phyloP scores from a whole-genome alignment of 2,113 vertebrate species.

The Sebastes fasciatus region DNA sequence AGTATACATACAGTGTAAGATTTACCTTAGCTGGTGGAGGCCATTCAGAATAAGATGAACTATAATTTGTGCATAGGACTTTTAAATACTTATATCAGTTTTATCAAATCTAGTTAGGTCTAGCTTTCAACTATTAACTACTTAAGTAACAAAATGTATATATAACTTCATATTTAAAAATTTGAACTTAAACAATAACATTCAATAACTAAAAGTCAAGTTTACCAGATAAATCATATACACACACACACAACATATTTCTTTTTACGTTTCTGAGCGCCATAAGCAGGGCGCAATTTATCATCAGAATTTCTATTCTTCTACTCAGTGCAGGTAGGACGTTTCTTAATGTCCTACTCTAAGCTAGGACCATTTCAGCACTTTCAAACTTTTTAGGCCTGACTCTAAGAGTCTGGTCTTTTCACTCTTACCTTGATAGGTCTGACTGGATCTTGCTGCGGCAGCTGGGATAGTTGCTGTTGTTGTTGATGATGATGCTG shows the following conservation, averaged over 20 bases:
- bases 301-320: background rate
- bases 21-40: too few relatives aligned
- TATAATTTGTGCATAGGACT: too few relatives aligned
- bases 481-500: conserved; percentile 52
- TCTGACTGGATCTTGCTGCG: conserved; percentile 75
- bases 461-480: conserved; percentile 48
- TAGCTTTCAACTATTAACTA: too few relatives aligned
- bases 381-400: background rate
- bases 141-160: too few relatives aligned
- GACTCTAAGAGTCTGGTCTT: background rate
- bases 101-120: too few relatives aligned
- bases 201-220: background rate
- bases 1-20: too few relatives aligned
- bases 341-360: background rate
- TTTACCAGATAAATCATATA: background rate
- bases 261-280: background rate
- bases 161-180: too few relatives aligned
- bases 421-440: conserved; percentile 79
- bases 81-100: too few relatives aligned
- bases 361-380: background rate
- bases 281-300: background rate
- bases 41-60: too few relatives aligned
- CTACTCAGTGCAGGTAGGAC: background rate
- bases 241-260: background rate
- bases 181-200: too few relatives aligned